Evolutionary conservation across 2,797 vertebrate species (phyloP).

Genomic region (Tachyglossus aculeatus): DNA sequence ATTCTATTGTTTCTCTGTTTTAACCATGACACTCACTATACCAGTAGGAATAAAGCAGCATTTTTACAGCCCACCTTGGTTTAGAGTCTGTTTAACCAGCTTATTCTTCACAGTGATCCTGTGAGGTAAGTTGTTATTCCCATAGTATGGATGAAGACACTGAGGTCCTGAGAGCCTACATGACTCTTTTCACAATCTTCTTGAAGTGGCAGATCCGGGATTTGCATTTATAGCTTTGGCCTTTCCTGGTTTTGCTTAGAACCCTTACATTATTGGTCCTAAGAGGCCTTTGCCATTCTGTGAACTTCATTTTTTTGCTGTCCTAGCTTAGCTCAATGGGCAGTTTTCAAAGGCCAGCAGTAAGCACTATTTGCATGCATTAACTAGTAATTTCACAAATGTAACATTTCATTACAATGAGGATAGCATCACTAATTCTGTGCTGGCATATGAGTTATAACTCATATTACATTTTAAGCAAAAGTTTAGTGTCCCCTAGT

Average conservation of each 20-base stretch:
- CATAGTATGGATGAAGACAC: neutral
- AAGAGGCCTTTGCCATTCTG: neutral
- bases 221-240: rapidly evolving
- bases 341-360: slow-evolving; percentile 19
- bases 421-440: slow-evolving; percentile 40
- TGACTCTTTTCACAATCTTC: neutral
- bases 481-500: slow-evolving; percentile 20
- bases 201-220: too few relatives aligned
- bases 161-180: neutral
- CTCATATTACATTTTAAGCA: slow-evolving; percentile 9
- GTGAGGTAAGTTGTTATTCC: neutral
- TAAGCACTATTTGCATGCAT: neutral
- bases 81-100: neutral
- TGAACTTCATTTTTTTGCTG: neutral
- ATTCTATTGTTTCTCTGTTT: neutral
- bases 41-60: neutral
- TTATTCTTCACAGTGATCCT: neutral
- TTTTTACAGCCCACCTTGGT: neutral
- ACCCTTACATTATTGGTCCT: neutral
- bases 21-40: neutral
- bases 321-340: neutral
- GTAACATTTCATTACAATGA: neutral
- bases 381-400: slow-evolving; percentile 26
- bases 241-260: neutral
- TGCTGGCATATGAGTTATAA: slow-evolving; percentile 15